Base-by-base conservation (phyloP, 2,888 invertebrate species). In the Drosophila anomalata region DNA sequence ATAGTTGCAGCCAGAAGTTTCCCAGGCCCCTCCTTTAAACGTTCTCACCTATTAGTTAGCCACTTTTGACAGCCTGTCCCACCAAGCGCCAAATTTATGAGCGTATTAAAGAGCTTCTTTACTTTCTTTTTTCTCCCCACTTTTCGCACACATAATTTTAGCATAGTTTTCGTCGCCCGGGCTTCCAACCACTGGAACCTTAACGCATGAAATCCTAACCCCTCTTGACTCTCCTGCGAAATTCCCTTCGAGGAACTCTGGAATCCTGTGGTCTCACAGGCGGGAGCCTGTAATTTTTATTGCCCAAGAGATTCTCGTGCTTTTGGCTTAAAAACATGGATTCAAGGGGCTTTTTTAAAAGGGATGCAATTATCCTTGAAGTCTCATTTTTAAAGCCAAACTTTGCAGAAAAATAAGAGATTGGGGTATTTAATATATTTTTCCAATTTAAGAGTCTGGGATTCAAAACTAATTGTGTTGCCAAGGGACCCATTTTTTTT, bases 1-100 rank as follows among this genome's bases (percentile, higher is more conserved):
- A 87, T 87, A 85, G 87, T 87, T 89, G 79, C 71, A 51, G 62
- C 77, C 74, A 58, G 55, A 52, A 68, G 58, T 42, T 75, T 14
- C 51, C 31, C 26, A 48, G 22, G 20, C 44, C 4, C 51, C 4
- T n/a, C 12, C 36, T 51, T 39, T 3, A 14, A 31, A 31, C 33
- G 47, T n/a, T 22, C 44, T 44, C 31, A 20, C 24, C 8, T 42
- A 42, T 42, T 42, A 55, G 54, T 31, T 48, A 61, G 67, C 59
- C 72, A 68, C 73, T 75, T 79, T 58, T 75, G 79, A 76, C 79
- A 77, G 76, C 60, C 47, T 67, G 77, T 67, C 78, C 67, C 77
- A 75, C 67, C 79, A 73, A 67, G 68, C 69, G 73, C 62, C 74
- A 71, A 81, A 89, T 89, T 89, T 89, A 89, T 89, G 84, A 84